These are phyloP conservation scores for Plecotus auritus DNA, from an alignment of 2,113 vertebrate genomes.

Conservation along the genomic window DNA sequence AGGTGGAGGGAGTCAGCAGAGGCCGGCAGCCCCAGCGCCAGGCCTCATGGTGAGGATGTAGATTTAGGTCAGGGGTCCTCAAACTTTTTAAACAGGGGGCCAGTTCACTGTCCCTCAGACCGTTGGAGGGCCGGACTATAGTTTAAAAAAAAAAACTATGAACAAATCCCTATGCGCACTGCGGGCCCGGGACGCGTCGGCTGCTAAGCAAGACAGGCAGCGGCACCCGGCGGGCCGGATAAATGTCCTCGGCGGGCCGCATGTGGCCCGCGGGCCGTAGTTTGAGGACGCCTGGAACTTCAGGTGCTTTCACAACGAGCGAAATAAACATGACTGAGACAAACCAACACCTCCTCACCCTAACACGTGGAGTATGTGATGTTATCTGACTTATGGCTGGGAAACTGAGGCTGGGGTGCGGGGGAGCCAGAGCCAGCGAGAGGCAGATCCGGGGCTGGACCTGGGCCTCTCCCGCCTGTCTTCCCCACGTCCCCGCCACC, in stretches of 20 bases:
- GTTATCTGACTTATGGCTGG: fast-evolving
- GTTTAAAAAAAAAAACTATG: too few species aligned
- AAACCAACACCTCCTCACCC: background rate
- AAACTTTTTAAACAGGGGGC: too few species aligned
- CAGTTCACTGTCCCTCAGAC: too few species aligned
- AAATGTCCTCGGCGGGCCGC: too few species aligned
- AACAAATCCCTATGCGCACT: too few species aligned
- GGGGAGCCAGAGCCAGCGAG: fast-evolving
- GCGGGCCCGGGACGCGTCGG: too few species aligned
- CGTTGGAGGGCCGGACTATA: too few species aligned
- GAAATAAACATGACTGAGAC: background rate
- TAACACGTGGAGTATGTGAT: fast-evolving
- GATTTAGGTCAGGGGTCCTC: too few species aligned
- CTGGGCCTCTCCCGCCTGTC: fast-evolving
- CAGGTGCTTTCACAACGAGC: background rate
- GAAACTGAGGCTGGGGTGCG: background rate
- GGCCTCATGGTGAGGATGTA: background rate
- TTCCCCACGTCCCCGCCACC: fast-evolving
- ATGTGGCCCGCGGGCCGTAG: too few species aligned
- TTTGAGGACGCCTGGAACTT: too few species aligned
- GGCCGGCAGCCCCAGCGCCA: fast-evolving
- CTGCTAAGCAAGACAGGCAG: too few species aligned
- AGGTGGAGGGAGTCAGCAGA: fast-evolving
- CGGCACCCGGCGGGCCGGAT: too few species aligned
- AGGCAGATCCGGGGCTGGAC: fast-evolving